phyloP scores from a whole-genome alignment of 2,888 invertebrate species.

The Andrena minutula region DNA sequence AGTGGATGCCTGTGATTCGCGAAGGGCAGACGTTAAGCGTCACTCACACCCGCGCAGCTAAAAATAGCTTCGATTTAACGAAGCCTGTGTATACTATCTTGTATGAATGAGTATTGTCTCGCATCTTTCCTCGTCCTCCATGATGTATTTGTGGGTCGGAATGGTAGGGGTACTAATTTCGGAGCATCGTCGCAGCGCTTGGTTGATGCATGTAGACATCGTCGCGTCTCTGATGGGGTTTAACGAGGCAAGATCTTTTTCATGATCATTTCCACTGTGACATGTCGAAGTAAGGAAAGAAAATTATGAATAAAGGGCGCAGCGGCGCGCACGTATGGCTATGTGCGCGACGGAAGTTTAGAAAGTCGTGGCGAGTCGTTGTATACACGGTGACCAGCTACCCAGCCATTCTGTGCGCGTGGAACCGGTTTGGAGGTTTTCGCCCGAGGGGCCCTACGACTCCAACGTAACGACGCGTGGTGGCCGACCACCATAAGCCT shows the following conservation, averaged over 20 bases:
- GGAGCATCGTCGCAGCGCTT: background rate
- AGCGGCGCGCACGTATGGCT: conserved; percentile 12
- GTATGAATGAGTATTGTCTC: background rate
- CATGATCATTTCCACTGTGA: conserved; percentile 32
- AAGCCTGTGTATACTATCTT: too few species aligned
- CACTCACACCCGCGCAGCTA: background rate
- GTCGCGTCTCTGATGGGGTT: background rate
- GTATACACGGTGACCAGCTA: conserved; percentile 61
- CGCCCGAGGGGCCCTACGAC: conserved; percentile 69
- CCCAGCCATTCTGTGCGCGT: conserved; percentile 62
- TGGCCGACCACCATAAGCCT: conserved; percentile 67
- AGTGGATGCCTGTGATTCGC: background rate
- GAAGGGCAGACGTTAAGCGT: too few species aligned
- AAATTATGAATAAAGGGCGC: conserved; percentile 50
- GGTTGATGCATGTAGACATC: background rate
- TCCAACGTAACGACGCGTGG: conserved; percentile 74
- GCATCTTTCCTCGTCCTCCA: background rate
- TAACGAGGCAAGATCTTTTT: conserved; percentile 42
- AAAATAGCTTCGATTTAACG: background rate
- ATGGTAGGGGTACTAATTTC: background rate
- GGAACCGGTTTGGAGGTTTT: conserved; percentile 69
- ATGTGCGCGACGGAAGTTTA: conserved; percentile 69
- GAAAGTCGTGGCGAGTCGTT: conserved; percentile 65
- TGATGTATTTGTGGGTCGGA: background rate
- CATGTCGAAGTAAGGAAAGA: conserved; percentile 27